These are phyloP conservation scores for Campoplex nolae DNA, from an alignment of 2,888 invertebrate genomes.

Conservation along the genomic window DNA sequence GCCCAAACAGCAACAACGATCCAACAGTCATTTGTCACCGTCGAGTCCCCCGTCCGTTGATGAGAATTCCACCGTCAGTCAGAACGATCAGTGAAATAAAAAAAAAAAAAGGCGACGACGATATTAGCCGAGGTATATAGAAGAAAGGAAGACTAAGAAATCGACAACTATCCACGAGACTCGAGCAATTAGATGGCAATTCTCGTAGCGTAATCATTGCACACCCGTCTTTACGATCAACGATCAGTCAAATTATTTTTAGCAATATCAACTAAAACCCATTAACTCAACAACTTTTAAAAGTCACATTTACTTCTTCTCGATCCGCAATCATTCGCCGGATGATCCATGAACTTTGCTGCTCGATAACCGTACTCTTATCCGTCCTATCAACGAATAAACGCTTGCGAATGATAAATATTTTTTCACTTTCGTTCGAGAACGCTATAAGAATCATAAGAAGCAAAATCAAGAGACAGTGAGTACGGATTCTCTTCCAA, in stretches of 20 bases:
- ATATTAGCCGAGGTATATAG: constrained; percentile 36
- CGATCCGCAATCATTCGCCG: neutral
- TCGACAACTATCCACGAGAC: constrained; percentile 67
- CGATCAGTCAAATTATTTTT: constrained; percentile 58
- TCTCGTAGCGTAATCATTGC: constrained; percentile 64
- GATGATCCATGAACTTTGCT: constrained; percentile 43
- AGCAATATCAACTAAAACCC: neutral
- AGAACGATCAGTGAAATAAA: neutral
- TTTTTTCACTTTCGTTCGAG: neutral
- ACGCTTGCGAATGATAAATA: neutral
- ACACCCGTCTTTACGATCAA: constrained; percentile 52
- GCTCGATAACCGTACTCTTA: constrained; percentile 20
- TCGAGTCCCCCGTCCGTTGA: constrained; percentile 30
- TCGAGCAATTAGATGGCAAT: constrained; percentile 70
- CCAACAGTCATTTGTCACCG: constrained; percentile 61
- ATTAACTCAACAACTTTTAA: neutral
- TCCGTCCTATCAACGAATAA: neutral
- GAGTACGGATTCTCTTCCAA: constrained; percentile 8
- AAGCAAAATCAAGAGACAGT: constrained; percentile 33
- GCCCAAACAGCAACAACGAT: constrained; percentile 40
- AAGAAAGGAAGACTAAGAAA: constrained; percentile 63
- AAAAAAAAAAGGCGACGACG: neutral
- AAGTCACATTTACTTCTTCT: neutral
- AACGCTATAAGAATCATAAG: constrained; percentile 31
- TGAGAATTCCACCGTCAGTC: constrained; percentile 55